These are phyloP conservation scores for Xiphorhynchus erythropygius DNA, from an alignment of 2,797 vertebrate species.

Conservation along the genomic window DNA sequence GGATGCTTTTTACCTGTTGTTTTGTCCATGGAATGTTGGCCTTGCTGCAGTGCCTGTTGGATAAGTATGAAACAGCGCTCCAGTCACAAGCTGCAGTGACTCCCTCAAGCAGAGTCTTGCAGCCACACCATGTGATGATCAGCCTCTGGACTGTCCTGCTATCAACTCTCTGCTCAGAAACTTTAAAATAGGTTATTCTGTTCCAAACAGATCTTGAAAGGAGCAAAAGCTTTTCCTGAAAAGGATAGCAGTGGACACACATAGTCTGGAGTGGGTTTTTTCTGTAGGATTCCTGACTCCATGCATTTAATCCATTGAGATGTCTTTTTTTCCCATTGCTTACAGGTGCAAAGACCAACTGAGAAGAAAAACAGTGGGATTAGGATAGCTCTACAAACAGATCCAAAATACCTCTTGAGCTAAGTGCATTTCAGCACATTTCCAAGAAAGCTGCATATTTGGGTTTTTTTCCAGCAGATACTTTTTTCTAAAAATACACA, in stretches of 20 bases:
- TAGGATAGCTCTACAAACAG: background rate
- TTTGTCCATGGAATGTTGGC: accelerated
- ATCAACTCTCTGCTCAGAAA: background rate
- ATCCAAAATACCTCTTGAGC: background rate
- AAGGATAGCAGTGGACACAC: background rate
- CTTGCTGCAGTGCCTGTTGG: background rate
- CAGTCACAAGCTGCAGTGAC: background rate
- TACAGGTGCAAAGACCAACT: background rate
- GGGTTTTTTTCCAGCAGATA: background rate
- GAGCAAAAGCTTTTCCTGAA: background rate
- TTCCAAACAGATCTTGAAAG: background rate
- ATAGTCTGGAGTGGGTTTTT: background rate
- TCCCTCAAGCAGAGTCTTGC: background rate
- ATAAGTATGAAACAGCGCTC: background rate
- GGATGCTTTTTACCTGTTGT: background rate
- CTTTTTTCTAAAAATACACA: background rate
- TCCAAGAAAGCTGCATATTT: background rate
- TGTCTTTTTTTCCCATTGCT: background rate
- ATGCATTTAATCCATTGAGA: background rate
- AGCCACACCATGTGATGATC: accelerated
- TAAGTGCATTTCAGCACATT: background rate
- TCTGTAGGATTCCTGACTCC: background rate
- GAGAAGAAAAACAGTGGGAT: background rate
- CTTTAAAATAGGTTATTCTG: background rate
- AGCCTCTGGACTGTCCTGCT: background rate